Evolutionary conservation across 2,888 invertebrate species (phyloP).

Genomic region (Synanthedon vespiformis): DNA sequence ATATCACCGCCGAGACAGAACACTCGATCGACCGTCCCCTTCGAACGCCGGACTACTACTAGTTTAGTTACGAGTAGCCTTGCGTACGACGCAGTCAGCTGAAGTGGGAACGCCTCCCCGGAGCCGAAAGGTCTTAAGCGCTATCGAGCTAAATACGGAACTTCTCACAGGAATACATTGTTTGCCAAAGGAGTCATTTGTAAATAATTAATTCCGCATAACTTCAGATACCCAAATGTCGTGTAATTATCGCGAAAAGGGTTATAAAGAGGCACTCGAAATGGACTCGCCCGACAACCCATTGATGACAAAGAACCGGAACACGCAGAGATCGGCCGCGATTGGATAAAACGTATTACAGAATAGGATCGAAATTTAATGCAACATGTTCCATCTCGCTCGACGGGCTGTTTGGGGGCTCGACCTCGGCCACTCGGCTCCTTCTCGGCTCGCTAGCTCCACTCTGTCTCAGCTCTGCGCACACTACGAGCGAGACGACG

Average conservation of each 20-base stretch:
- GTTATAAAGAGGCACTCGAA: constrained; percentile 39
- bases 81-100: constrained; percentile 70
- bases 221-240: constrained; percentile 12
- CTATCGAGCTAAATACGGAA: constrained; percentile 36
- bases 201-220: not conserved
- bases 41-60: constrained; percentile 58
- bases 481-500: constrained; percentile 7
- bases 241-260: constrained; percentile 42
- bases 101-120: constrained; percentile 60
- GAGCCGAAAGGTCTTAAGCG: constrained; percentile 49
- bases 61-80: constrained; percentile 51
- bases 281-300: constrained; percentile 75
- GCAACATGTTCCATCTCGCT: constrained; percentile 44
- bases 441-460: constrained; percentile 1
- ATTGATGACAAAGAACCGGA: constrained; percentile 80
- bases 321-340: constrained; percentile 71
- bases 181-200: constrained; percentile 5
- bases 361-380: constrained; percentile 66
- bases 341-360: constrained; percentile 69
- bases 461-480: constrained; percentile 1
- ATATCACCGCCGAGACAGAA: constrained; percentile 28
- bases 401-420: constrained; percentile 10
- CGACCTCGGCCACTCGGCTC: constrained; percentile 4
- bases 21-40: constrained; percentile 40
- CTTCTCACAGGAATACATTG: constrained; percentile 12